phyloP scores from a whole-genome alignment of 1,140 invertebrate genomes.

The Bombus waltoni region DNA sequence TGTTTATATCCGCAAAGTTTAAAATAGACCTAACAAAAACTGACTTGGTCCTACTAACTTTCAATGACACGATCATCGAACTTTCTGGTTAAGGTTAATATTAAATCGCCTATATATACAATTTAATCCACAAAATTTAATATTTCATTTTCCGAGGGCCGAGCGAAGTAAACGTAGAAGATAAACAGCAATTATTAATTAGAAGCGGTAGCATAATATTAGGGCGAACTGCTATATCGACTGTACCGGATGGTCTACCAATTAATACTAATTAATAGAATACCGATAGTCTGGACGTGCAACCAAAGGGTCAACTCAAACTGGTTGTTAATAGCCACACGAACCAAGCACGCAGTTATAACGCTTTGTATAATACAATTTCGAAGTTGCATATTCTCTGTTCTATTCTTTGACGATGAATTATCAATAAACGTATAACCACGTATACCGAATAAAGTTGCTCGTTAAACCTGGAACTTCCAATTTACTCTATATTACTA shows the following conservation, averaged over 20 bases:
- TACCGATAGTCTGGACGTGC: not conserved
- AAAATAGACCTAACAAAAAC: too few species aligned
- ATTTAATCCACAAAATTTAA: not conserved
- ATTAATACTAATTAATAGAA: constrained; percentile 2
- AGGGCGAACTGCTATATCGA: not conserved
- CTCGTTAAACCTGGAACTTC: not conserved
- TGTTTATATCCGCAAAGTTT: too few species aligned
- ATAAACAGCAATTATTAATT: not conserved
- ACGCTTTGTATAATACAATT: not conserved
- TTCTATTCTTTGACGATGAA: not conserved
- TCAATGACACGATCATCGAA: not conserved
- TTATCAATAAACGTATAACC: not conserved
- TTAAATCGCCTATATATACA: not conserved
- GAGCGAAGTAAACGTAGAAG: not conserved
- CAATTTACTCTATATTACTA: not conserved
- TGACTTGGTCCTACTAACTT: not conserved
- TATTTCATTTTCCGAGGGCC: not conserved
- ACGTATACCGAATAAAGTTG: not conserved
- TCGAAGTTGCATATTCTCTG: not conserved
- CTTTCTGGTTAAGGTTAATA: not conserved
- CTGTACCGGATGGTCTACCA: not conserved
- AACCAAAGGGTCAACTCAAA: not conserved
- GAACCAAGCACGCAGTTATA: not conserved
- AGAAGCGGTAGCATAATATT: not conserved
- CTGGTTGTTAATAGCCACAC: not conserved